phyloP scores from a whole-genome alignment of 1,140 invertebrate genomes.

The Drosophila sp. region DNA sequence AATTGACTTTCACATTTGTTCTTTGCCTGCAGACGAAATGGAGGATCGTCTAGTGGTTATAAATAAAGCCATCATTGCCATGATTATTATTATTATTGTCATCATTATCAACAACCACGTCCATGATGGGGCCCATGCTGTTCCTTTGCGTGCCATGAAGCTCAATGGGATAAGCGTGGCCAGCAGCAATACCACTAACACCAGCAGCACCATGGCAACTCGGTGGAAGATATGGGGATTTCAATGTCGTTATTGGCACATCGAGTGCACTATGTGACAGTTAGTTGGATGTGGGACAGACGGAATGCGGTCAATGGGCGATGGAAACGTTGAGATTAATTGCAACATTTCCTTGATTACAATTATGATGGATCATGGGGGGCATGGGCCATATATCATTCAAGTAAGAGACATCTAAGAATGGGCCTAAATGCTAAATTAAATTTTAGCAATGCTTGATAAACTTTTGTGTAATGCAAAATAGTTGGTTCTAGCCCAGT shows the following conservation, averaged over 20 bases:
- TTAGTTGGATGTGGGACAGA: conserved; percentile 5
- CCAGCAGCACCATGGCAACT: conserved; percentile 4
- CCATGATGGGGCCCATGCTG: conserved; percentile 14
- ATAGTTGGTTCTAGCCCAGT: too few species aligned
- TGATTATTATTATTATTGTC: conserved; percentile 39
- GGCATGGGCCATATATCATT: too few species aligned
- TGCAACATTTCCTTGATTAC: conserved; percentile 34
- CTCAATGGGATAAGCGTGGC: conserved; percentile 39
- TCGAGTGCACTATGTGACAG: conserved; percentile 43
- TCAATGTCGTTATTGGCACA: conserved; percentile 52
- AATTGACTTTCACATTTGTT: not conserved
- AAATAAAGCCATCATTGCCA: conserved; percentile 45
- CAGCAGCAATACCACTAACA: conserved; percentile 16
- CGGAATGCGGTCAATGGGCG: conserved; percentile 1
- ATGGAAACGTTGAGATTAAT: conserved; percentile 30
- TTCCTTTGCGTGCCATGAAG: conserved; percentile 30
- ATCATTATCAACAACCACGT: conserved; percentile 29
- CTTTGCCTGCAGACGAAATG: conserved; percentile 22
- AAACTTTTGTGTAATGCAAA: too few species aligned
- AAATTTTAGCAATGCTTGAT: too few species aligned
- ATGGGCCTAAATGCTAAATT: too few species aligned
- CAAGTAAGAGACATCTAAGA: too few species aligned
- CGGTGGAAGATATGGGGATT: conserved; percentile 14
- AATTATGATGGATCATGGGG: conserved; percentile 31
- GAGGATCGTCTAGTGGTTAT: conserved; percentile 30